Evolutionary conservation across 1,140 invertebrate genomes (phyloP), one percentile per base, ranked within the genome.

Genomic region (Micrasema longulum): DNA sequence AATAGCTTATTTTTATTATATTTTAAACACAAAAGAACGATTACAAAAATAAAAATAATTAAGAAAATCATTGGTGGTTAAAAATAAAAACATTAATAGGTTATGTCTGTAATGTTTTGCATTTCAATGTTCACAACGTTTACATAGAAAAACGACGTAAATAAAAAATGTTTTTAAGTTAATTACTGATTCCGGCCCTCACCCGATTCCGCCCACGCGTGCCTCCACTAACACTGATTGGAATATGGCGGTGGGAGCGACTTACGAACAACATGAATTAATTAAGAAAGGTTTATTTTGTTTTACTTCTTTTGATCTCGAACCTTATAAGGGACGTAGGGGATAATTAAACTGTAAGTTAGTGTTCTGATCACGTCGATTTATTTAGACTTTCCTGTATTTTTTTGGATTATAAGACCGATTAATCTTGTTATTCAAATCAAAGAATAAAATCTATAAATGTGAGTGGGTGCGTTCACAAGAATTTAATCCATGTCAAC

Each of bases 251-350:
- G 53, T 53, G 53, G 53, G 35, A 38, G 14, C n/a, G 16, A 38
- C 35, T 57, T 57, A 18, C 26, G 2, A 57, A 38, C 31, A 57
- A 36, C 53, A 57, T 57, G 53, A 57, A 57, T 57, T 57, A 12
- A 57, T 57, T 57, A 57, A 57, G 53, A 38, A 57, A 57, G 53
- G 53, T 57, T 57, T 38, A 57, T 57, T 57, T 38, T 57, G 53
- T 57, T 57, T 57, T 57, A 18, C 26, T 57, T 57, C 31, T 57
- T 57, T 18, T 57, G 18, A 50, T 50, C 20, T 50, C 47, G 6
- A 50, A n/a, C 52, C 53, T 36, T 36, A 38, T 57, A 57, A 57
- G 31, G 53, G 53, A 53, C 26, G 53, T 36, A 36, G 18, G 26
- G 53, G 53, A 31, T 57, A 57, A 57, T 57, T 57, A 57, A 57